phyloP scores from a whole-genome alignment of 2,888 invertebrate species.

The Trisateles emortualis region DNA sequence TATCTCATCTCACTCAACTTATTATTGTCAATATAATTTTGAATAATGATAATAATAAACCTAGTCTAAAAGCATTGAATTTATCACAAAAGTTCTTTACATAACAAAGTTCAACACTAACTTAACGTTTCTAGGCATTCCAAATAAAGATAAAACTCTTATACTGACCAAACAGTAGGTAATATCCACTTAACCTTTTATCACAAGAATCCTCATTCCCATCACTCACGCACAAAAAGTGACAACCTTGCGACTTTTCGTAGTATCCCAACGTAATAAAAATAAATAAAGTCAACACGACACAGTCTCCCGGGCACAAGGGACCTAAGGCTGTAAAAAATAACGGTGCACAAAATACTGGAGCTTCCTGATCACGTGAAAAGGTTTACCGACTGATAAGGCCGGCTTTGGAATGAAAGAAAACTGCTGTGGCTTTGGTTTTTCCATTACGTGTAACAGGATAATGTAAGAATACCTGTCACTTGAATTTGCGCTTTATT shows the following conservation, averaged over 20 bases:
- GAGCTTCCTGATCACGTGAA: constrained; percentile 17
- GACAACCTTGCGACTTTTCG: neutral
- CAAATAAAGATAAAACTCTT: too few species aligned
- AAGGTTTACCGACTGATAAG: constrained; percentile 26
- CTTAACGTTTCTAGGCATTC: too few species aligned
- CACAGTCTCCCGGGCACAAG: constrained; percentile 42
- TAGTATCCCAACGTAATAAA: constrained; percentile 36
- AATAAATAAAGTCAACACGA: constrained; percentile 49
- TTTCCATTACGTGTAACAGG: neutral
- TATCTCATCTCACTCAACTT: too few species aligned
- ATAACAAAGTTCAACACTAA: too few species aligned
- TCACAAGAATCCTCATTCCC: neutral
- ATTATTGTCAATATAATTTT: too few species aligned
- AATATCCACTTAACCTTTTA: neutral
- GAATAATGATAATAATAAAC: too few species aligned
- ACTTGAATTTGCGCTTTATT: neutral
- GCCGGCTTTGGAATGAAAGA: constrained; percentile 11
- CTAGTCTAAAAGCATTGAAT: too few species aligned
- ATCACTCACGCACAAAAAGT: constrained; percentile 5
- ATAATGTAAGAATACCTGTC: neutral
- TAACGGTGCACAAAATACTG: constrained; percentile 23
- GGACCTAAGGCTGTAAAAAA: constrained; percentile 33
- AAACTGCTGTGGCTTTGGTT: neutral
- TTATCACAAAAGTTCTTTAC: too few species aligned
- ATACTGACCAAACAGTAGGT: too few species aligned